Base-by-base conservation (phyloP, 2,888 invertebrate species). In the Drosophila putrida region DNA sequence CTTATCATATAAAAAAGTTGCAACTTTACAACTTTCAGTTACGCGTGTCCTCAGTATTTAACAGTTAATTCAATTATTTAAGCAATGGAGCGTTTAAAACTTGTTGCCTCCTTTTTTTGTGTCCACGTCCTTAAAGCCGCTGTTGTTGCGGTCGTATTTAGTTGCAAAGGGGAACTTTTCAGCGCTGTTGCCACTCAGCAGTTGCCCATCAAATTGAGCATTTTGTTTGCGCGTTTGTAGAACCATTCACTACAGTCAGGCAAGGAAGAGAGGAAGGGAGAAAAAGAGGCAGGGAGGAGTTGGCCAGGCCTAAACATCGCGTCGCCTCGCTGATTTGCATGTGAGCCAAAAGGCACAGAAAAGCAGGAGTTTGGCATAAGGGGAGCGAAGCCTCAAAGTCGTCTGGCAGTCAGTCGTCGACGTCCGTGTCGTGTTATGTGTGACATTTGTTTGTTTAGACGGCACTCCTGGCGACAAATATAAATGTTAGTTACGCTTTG, bases 401-500 rank as follows among this genome's bases (percentile, higher is more conserved):
- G 82, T 78, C 79, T 82, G 65, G 67, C 72, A 82, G 63, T 62
- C 43, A 28, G 57, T 31, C 41, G 66, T 64, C 57, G 61, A 38
- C 38, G 63, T 31, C 27, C 62, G 54, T 44, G 55, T 60, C 82
- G 81, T 80, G 83, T 75, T 75, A 75, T 73, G 74, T 80, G 83
- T 80, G 81, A 78, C 84, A 83, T 80, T 78, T 83, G 82, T 81
- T 78, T 81, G 84, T 68, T 83, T 70, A 80, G 83, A 75, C 78
- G 71, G 73, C 84, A 76, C 78, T 76, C 71, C 73, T 74, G 85
- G 82, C 85, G 84, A 84, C 82, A 82, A 79, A 82, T 82, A 84
- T 84, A 82, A 82, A 82, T 84, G 82, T 84, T 84, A 78, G 82
- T 82, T 81, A 78, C 82, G 85, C 85, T 84, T 72, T 82, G 82